Evolutionary conservation across 2,888 invertebrate genomes (phyloP).

Genomic region (Griposia aprilina): DNA sequence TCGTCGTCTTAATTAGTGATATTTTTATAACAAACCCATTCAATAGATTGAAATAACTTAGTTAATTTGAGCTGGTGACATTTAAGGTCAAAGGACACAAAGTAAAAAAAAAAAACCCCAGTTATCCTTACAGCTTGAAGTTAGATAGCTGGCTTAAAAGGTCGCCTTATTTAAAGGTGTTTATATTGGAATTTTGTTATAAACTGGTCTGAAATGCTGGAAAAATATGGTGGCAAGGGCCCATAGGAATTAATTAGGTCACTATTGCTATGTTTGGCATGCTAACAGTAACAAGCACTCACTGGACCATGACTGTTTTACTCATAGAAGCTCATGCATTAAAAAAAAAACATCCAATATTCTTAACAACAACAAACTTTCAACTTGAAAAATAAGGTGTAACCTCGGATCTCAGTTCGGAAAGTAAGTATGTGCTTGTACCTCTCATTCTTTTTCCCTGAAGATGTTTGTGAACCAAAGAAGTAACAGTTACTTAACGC

Average conservation of each 20-base stretch:
- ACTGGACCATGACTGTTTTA: constrained; percentile 22
- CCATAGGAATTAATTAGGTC: constrained; percentile 20
- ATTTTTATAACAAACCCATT: constrained; percentile 39
- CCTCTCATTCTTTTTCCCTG: constrained; percentile 26
- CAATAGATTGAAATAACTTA: constrained; percentile 51
- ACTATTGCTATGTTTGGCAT: constrained; percentile 33
- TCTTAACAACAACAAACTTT: constrained; percentile 12
- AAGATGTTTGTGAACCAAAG: constrained; percentile 26
- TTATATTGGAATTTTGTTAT: constrained; percentile 13
- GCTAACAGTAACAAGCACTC: constrained; percentile 29
- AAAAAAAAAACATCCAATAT: constrained; percentile 12
- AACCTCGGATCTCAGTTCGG: not conserved
- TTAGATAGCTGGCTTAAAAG: constrained; percentile 38
- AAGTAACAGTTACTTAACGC: constrained; percentile 40
- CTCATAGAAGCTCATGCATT: constrained; percentile 30
- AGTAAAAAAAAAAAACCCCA: constrained; percentile 31
- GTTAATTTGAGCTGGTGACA: constrained; percentile 30
- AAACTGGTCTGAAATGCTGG: constrained; percentile 2
- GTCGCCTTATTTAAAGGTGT: constrained; percentile 6
- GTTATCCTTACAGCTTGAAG: constrained; percentile 26
- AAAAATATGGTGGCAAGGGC: constrained; percentile 19
- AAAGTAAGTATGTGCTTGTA: constrained; percentile 1
- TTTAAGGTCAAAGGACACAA: constrained; percentile 22
- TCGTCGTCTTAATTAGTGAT: constrained; percentile 53
- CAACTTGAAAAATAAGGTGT: constrained; percentile 21